Evolutionary conservation across 2,888 invertebrate species (phyloP), one percentile per base, ranked within the genome.

Genomic region (Platycnemis pennipes): DNA sequence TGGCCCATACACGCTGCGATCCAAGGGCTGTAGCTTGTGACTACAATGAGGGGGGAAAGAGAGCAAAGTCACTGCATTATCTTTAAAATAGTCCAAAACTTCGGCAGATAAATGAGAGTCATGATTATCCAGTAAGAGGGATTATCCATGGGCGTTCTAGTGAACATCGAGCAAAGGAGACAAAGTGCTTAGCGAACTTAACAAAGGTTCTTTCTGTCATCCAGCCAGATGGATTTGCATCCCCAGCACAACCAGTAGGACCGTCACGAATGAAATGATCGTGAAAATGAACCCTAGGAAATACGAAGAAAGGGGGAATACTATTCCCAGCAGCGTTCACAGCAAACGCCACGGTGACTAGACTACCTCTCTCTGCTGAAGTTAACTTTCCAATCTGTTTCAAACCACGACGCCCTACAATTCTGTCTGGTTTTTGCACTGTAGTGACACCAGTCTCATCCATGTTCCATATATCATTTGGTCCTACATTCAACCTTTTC

Each of bases 361-460:
- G 87, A 0, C 95, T 94, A 49, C 95, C 95, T 86, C 95, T 94
- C 94, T 96, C 95, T 7, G 95, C 95, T 31, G 95, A 95, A 45
- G 95, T 95, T 8, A 94, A 26, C 94, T 94, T 69, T 22, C 94
- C 94, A 44, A 94, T 94, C 22, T 94, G 94, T 53, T 69, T 44
- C 19, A 42, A n/a, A 13, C 94, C 95, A 77, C 94, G 95, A 53
- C 46, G n/a, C 8, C 94, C 94, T 31, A 94, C 95, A 85, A 96
- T 95, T 95, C 95, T 95, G 91, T 95, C 95, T 31, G 96, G 96
- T 94, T 95, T 96, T 94, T 96, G 96, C 7, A 96, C 96, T 4
- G 96, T 96, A 7, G 96, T 96, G 11, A 96, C 94, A 0, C 96
- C 96, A 45, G 96, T 96, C 95, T 97, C 96, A 94, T 96, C 96